Evolutionary conservation across 2,888 invertebrate species (phyloP).

Genomic region (Dilophus febrilis): DNA sequence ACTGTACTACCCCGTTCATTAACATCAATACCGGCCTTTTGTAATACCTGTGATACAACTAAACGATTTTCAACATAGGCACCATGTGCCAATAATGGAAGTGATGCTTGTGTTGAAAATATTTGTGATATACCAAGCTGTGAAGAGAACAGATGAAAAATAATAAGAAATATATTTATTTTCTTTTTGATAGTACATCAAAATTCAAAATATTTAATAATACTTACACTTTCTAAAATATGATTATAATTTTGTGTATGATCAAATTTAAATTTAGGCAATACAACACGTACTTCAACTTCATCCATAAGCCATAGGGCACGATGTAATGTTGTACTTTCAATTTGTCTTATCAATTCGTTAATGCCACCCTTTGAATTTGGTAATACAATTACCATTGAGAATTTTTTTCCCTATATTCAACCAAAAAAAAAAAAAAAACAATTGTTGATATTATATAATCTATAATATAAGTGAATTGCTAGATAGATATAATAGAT

Average conservation of each 20-base stretch:
- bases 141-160: constrained; percentile 11
- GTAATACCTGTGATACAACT: constrained; percentile 50
- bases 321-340: constrained; percentile 34
- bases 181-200: neutral
- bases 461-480: too few species aligned
- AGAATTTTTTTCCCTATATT: constrained; percentile 48
- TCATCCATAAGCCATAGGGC: constrained; percentile 42
- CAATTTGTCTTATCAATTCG: constrained; percentile 38
- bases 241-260: constrained; percentile 44
- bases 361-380: constrained; percentile 43
- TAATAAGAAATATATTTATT: constrained; percentile 1
- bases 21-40: constrained; percentile 59
- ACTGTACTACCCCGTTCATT: constrained; percentile 59
- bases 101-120: constrained; percentile 50
- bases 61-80: constrained; percentile 33
- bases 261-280: constrained; percentile 63
- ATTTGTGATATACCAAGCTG: constrained; percentile 56
- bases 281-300: constrained; percentile 38
- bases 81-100: constrained; percentile 49
- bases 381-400: constrained; percentile 58
- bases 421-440: neutral
- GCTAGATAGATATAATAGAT: neutral
- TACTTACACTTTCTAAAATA: constrained; percentile 40
- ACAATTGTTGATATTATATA: neutral
- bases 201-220: neutral